Conservation (phyloP, 2,888 invertebrate genomes). For the Eudasyphora cyanicolor region DNA sequence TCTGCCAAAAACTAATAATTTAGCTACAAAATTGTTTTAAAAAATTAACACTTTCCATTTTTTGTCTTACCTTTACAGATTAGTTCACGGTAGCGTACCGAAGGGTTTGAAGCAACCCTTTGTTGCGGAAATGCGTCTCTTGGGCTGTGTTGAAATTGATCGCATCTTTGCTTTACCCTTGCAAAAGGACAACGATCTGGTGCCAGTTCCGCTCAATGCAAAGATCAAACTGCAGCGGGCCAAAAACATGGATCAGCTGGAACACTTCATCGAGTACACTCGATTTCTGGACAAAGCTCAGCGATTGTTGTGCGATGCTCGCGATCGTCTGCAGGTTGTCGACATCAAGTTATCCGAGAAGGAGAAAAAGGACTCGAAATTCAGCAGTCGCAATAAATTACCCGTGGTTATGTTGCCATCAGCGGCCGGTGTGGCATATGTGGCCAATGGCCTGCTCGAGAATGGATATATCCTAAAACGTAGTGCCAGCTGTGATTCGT, state of each 20-base stretch:
- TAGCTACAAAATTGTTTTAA: too few species aligned
- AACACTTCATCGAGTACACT: slow-evolving; percentile 87
- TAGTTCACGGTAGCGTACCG: slow-evolving; percentile 94
- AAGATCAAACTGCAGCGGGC: slow-evolving; percentile 91
- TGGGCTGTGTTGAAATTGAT: slow-evolving; percentile 93
- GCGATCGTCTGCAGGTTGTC: slow-evolving; percentile 89
- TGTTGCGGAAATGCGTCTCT: slow-evolving; percentile 90
- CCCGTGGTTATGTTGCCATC: slow-evolving; percentile 79
- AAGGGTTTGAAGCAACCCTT: slow-evolving; percentile 91
- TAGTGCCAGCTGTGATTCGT: slow-evolving; percentile 89
- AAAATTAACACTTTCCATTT: not conserved
- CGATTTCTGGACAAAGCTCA: slow-evolving; percentile 89
- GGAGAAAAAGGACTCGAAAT: slow-evolving; percentile 80
- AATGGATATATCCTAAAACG: slow-evolving; percentile 86
- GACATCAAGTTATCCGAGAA: slow-evolving; percentile 89
- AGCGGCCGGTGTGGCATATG: slow-evolving; percentile 73
- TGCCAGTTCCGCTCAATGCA: slow-evolving; percentile 91
- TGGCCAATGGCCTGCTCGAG: slow-evolving; percentile 72
- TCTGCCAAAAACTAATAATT: too few species aligned
- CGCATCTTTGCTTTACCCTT: slow-evolving; percentile 89
- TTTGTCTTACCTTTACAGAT: slow-evolving; percentile 71
- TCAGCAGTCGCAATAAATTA: slow-evolving; percentile 77
- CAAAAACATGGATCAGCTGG: slow-evolving; percentile 90
- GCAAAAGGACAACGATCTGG: slow-evolving; percentile 89
- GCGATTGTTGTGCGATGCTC: slow-evolving; percentile 86